Conservation (phyloP, 2,113 vertebrate species). For the Pandion haliaetus region DNA sequence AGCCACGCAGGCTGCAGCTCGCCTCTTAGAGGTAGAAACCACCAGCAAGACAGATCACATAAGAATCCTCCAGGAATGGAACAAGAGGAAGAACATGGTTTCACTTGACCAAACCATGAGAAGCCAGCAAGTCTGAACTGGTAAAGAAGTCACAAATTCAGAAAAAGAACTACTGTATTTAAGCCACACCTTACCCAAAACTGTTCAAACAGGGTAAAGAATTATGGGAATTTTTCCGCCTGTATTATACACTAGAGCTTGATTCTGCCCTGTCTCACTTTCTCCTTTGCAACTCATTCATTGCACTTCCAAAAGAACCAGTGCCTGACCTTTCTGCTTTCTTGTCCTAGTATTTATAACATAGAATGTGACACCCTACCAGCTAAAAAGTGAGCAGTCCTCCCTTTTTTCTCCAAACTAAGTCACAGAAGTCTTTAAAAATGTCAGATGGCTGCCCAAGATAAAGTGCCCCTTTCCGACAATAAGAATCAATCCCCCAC, state of each 20-base stretch:
- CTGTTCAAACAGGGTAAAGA: background rate
- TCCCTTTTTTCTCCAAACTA: background rate
- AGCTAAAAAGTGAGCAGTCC: background rate
- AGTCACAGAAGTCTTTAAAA: background rate
- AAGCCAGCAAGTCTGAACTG: background rate
- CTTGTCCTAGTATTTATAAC: background rate
- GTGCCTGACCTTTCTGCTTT: background rate
- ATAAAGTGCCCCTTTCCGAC: background rate
- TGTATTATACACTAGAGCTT: background rate
- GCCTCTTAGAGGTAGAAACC: background rate
- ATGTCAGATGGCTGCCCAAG: background rate
- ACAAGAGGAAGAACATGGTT: background rate
- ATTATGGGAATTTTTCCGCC: background rate
- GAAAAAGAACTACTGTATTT: background rate
- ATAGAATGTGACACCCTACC: background rate
- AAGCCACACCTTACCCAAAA: background rate
- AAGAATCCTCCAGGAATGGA: background rate
- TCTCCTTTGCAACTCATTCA: background rate
- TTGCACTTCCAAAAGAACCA: background rate
- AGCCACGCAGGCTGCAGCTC: background rate
- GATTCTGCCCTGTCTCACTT: background rate
- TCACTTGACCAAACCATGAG: background rate
- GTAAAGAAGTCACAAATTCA: background rate
- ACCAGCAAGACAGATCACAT: background rate
- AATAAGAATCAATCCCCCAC: background rate